Base-by-base conservation (phyloP, 1,140 invertebrate species). In the Magallana gigas region DNA sequence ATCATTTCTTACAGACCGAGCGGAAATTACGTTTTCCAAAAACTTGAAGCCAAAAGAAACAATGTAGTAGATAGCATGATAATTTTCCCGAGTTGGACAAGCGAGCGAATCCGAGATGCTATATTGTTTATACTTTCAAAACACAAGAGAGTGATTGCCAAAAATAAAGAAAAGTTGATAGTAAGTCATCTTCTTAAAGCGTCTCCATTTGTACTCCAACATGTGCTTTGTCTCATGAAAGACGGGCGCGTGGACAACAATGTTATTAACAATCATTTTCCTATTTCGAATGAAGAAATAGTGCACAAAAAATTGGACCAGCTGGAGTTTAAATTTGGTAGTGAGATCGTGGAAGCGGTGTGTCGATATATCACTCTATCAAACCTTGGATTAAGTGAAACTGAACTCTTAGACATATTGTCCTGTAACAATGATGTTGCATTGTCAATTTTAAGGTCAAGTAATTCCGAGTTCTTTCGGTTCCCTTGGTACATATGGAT, bases 341-440 rank as follows among this genome's bases (percentile, higher is more conserved):
- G 48, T 5, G n/a, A 83, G n/a, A n/a, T 89, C 4, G 59, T 89
- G 9, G 68, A 85, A 23, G n/a, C 84, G 0, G n/a, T 91, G 3
- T 86, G 87, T 84, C 36, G 82, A 48, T 90, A 91, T 60, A 68
- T 91, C 16, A 87, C 87, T 1, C 57, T 90, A 14, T 83, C 89
- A 29, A 58, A 88, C 12, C 82, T 83, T 82, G 93, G 92, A 8
- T 81, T 94, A 11, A 92, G 88, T 57, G 93, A 93, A 86, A 88
- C 92, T 76, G 93, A 94, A 87, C 59, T 94, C 7, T 84, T 93
- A 68, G 93, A 94, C 83, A 88, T 90, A 57, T 89, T 94, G 16
- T 93, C 92, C n/a, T 90, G 91, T n/a, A 91, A 92, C 84, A 91
- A 93, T 81, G 90, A 93, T 14, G 90, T 94, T 11, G 87, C 93